Evolutionary conservation across 1,140 invertebrate genomes (phyloP), one percentile per base, ranked within the genome.

Genomic region (Dinothrombium tinctorium): DNA sequence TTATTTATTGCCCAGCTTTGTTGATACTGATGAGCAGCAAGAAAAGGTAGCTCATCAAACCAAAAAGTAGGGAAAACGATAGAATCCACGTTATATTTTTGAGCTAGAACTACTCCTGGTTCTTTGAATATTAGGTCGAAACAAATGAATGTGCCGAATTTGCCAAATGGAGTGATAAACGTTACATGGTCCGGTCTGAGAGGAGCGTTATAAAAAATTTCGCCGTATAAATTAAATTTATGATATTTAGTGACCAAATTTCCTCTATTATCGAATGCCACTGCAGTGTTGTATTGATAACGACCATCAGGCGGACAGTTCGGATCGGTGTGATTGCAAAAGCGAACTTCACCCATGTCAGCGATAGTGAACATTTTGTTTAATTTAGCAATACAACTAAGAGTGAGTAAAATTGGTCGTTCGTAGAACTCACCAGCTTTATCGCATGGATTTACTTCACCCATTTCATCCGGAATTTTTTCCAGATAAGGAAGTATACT

Each of bases 141-240:
- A 46, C 75, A 76, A 39, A 69, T 72, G 20, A 80, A 62, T 2
- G 70, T 57, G 1, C 77, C 80, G 53, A 89, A 86, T 12, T 62
- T 40, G 4, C 46, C 44, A 20, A 47, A 31, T 24, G 53, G 53
- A 0, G 72, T 60, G 4, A 59, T 56, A 45, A 86, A 83, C 4
- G 56, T 65, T 0, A 61, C 56, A 0, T 63, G 23, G 45, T 70
- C 60, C 7, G 65, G 54, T 44, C 53, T 45, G 7, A 50, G 42
- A 15, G 71, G 68, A 15, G 50, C 57, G 32, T 65, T 64, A 9
- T 68, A 57, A 4, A 55, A 55, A 1, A 22, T 7, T 52, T 71
- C 74, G 21, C 59, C 55, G 41, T 69, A 77, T 0, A 79, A 54
- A 57, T 81, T 71, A 9, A 64, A 67, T 54, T 84, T 84, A 15